Evolutionary conservation across 1,140 invertebrate species (phyloP).

Genomic region (Drosophila parvula): DNA sequence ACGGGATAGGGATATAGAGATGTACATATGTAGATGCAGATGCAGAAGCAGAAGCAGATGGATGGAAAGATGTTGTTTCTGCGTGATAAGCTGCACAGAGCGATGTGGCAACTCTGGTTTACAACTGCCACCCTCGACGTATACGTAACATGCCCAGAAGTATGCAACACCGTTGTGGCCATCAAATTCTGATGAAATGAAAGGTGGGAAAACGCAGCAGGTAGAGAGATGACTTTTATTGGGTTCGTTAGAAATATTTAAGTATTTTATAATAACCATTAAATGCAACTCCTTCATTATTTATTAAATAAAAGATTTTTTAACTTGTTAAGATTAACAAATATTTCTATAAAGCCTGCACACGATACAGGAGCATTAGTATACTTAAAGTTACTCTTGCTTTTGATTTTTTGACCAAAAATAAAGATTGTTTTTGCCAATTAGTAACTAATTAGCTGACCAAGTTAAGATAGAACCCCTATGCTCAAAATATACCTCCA

Average conservation of each 20-base stretch:
- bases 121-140: conserved; percentile 18
- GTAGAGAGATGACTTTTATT: neutral
- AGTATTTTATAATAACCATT: neutral
- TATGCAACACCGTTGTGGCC: conserved; percentile 57
- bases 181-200: conserved; percentile 9
- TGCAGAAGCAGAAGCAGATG: conserved; percentile 17
- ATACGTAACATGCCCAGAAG: conserved; percentile 55
- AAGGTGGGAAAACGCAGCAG: neutral
- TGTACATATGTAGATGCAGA: conserved; percentile 13
- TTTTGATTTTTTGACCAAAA: no score
- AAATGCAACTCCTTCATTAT: neutral
- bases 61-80: conserved; percentile 21
- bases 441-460: neutral
- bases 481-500: neutral
- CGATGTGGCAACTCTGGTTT: conserved; percentile 38
- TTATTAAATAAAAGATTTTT: neutral
- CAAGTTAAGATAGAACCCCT: neutral
- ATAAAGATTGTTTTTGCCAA: neutral
- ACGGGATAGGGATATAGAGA: conserved; percentile 25
- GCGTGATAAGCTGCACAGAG: conserved; percentile 44
- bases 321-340: neutral
- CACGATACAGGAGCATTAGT: neutral
- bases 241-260: neutral
- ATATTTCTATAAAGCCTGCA: neutral
- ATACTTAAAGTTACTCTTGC: neutral